Percentiles rank a stretch among this genome's conserved stretches.
Conservation (phyloP, 1,140 invertebrate genomes). For the Camponotus floridanus region DNA sequence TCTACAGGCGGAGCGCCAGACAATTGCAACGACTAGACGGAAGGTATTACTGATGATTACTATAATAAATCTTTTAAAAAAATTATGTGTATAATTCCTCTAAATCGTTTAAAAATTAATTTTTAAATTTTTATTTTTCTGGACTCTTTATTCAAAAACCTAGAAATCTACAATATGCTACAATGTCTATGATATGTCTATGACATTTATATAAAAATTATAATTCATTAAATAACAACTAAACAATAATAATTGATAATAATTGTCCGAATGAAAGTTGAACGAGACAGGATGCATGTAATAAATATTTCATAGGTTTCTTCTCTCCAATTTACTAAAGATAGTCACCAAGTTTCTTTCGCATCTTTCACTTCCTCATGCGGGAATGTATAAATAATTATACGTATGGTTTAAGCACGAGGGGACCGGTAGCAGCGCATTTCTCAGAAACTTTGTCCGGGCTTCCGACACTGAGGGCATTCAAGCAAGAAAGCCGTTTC, state of each 20-base stretch:
- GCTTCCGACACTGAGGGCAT: slow-evolving; percentile 90
- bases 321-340: background rate
- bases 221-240: background rate
- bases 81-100: background rate
- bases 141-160: no score
- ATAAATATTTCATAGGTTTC: slow-evolving; percentile 3
- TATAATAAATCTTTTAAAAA: background rate
- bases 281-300: background rate
- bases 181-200: background rate
- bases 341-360: slow-evolving; percentile 8
- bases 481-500: slow-evolving; percentile 89
- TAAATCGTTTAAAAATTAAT: background rate
- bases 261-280: background rate
- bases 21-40: slow-evolving; percentile 83
- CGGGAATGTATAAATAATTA: slow-evolving; percentile 15
- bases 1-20: slow-evolving; percentile 91
- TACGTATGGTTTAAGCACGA: slow-evolving; percentile 84
- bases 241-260: background rate
- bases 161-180: no score
- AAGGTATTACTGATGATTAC: slow-evolving; percentile 68
- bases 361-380: background rate
- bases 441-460: slow-evolving; percentile 91
- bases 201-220: background rate
- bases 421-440: slow-evolving; percentile 91
- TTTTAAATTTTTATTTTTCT: background rate